Conservation (phyloP, 2,113 vertebrate genomes). For the Laticauda colubrina region DNA sequence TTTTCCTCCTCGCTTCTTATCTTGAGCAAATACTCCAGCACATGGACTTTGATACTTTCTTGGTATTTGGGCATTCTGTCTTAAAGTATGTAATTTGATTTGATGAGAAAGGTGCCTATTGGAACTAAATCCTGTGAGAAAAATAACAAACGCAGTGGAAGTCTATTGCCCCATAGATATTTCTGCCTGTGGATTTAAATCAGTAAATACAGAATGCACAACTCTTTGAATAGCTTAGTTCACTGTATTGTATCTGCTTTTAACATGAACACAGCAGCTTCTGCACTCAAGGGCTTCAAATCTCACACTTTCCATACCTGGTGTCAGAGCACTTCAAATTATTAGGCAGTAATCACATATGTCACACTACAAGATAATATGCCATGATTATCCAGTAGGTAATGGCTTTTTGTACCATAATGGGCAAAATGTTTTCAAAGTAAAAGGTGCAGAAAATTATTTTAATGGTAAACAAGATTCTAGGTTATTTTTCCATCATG, state of each 20-base stretch:
- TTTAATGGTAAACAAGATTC: neutral
- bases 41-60: neutral
- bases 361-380: neutral
- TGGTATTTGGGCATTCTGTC: neutral
- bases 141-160: neutral
- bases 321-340: neutral
- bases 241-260: neutral
- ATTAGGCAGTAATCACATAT: neutral
- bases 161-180: neutral
- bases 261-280: neutral
- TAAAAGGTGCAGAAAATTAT: neutral
- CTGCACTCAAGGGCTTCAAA: neutral
- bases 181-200: neutral
- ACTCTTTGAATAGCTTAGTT: neutral
- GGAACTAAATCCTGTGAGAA: neutral
- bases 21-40: neutral
- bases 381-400: neutral
- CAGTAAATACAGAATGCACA: neutral
- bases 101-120: neutral
- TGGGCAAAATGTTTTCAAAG: neutral
- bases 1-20: neutral
- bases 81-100: neutral
- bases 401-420: neutral
- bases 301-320: conserved; percentile 21
- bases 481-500: neutral